A percentile compares a stretch with the other conserved stretches of the same genome.
phyloP scores from a whole-genome alignment of 2,888 invertebrate genomes.

The Tolmerus cingulatus region DNA sequence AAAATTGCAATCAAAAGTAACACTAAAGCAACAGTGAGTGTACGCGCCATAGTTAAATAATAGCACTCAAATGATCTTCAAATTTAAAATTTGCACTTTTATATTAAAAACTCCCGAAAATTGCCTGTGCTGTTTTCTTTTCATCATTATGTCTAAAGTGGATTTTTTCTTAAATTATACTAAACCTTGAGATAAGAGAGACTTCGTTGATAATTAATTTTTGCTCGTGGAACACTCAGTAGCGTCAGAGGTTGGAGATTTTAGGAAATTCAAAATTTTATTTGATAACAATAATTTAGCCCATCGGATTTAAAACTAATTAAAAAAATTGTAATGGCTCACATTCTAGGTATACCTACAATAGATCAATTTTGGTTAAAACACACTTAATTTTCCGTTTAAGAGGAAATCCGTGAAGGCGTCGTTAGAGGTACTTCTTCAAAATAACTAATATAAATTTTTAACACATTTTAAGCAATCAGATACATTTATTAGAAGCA shows the following conservation, averaged over 20 bases:
- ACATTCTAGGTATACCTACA: no score
- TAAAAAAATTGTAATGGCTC: no score
- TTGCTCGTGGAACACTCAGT: not conserved
- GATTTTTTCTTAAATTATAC: not conserved
- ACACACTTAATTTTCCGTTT: no score
- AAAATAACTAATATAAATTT: no score
- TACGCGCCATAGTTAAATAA: not conserved
- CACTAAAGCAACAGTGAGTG: not conserved
- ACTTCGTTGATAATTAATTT: not conserved
- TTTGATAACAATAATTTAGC: not conserved
- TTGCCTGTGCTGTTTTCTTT: not conserved
- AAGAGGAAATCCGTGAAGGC: no score
- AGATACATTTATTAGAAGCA: no score
- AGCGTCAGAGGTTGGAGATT: not conserved
- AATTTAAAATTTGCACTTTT: not conserved
- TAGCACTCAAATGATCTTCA: not conserved
- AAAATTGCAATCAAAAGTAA: not conserved
- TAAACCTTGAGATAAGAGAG: not conserved
- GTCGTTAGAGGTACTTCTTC: no score
- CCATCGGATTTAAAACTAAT: no score
- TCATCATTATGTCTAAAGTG: not conserved
- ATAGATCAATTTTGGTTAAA: no score
- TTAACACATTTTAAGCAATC: no score
- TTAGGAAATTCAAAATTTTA: not conserved
- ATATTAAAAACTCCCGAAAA: not conserved